Evolutionary conservation across 2,888 invertebrate species (phyloP).

Genomic region (Nephrotoma flavescens): DNA sequence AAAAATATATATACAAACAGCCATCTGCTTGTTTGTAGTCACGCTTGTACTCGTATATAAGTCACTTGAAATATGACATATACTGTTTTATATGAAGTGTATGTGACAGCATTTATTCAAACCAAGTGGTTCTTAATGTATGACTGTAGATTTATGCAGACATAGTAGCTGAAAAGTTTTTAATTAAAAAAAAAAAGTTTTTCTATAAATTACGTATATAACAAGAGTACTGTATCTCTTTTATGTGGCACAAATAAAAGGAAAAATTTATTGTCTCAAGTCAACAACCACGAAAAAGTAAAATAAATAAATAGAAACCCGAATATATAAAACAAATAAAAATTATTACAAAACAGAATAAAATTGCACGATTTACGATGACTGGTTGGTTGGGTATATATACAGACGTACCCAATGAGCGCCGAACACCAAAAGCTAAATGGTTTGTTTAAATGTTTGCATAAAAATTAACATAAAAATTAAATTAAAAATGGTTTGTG

Average conservation of each 20-base stretch:
- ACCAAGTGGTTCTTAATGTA: background rate
- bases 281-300: background rate
- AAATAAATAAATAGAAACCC: background rate
- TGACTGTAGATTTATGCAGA: background rate
- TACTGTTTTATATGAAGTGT: background rate
- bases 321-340: background rate
- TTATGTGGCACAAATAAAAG: background rate
- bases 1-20: background rate
- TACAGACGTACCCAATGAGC: background rate
- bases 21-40: background rate
- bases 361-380: background rate
- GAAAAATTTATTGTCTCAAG: background rate
- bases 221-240: background rate
- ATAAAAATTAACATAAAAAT: background rate
- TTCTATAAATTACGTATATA: background rate
- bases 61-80: background rate
- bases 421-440: background rate
- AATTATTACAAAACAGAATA: background rate
- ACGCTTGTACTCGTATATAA: background rate
- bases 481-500: background rate
- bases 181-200: background rate
- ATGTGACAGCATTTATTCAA: background rate
- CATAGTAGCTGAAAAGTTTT: background rate
- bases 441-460: background rate
- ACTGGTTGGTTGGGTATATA: background rate